phyloP scores from a whole-genome alignment of 2,888 invertebrate species.

The Acronicta psi region DNA sequence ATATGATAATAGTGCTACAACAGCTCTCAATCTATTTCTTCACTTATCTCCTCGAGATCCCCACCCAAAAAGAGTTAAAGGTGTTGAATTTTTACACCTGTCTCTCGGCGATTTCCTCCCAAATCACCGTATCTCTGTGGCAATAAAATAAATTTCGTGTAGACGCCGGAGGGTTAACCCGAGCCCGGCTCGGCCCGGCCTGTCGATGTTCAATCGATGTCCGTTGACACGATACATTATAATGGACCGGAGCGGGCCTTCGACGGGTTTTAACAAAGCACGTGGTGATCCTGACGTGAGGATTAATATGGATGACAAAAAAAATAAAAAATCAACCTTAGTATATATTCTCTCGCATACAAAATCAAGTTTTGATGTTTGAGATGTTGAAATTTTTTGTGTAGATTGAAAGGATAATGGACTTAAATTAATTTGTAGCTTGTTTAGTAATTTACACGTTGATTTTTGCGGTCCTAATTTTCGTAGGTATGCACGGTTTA shows the following conservation, averaged over 20 bases:
- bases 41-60: slow-evolving; percentile 79
- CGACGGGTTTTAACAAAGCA: slow-evolving; percentile 87
- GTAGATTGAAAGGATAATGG: slow-evolving; percentile 74
- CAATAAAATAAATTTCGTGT: slow-evolving; percentile 88
- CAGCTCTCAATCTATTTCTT: slow-evolving; percentile 83
- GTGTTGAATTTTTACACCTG: slow-evolving; percentile 88
- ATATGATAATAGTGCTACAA: slow-evolving; percentile 82
- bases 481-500: slow-evolving; percentile 42
- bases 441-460: slow-evolving; percentile 62
- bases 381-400: slow-evolving; percentile 67
- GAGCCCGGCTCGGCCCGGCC: slow-evolving; percentile 71
- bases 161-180: slow-evolving; percentile 86
- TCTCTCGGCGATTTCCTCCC: slow-evolving; percentile 85
- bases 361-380: slow-evolving; percentile 79
- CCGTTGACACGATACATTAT: slow-evolving; percentile 88
- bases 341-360: slow-evolving; percentile 79
- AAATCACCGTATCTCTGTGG: slow-evolving; percentile 87
- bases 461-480: slow-evolving; percentile 52
- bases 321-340: slow-evolving; percentile 70
- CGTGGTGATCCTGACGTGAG: slow-evolving; percentile 87
- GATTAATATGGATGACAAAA: slow-evolving; percentile 88
- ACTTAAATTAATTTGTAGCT: slow-evolving; percentile 76
- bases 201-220: slow-evolving; percentile 88
- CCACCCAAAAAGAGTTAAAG: slow-evolving; percentile 80
- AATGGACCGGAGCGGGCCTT: slow-evolving; percentile 82